phyloP scores from a whole-genome alignment of 2,113 vertebrate genomes.

The Sylvia atricapilla region DNA sequence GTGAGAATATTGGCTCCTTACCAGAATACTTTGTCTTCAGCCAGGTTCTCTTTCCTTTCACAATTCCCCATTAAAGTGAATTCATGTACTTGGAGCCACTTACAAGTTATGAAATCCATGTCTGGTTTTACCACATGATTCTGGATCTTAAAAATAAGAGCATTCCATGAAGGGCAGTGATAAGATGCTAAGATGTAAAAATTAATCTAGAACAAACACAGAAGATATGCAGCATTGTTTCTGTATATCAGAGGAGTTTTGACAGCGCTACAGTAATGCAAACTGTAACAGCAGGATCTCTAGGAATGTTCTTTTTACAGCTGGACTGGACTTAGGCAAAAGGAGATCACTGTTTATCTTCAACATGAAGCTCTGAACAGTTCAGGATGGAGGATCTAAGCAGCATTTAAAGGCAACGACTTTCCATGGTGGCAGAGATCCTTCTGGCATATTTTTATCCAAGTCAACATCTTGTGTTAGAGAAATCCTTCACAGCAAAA shows the following conservation, averaged over 20 bases:
- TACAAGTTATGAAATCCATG: neutral
- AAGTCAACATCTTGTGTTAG: neutral
- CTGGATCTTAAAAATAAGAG: neutral
- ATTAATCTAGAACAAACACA: neutral
- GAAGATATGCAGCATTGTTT: neutral
- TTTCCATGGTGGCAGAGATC: neutral
- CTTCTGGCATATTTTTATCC: neutral
- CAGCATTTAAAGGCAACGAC: neutral
- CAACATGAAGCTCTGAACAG: neutral
- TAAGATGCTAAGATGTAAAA: conserved; percentile 17
- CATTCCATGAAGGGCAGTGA: neutral
- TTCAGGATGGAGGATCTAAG: neutral
- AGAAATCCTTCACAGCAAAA: neutral
- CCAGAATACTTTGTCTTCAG: neutral
- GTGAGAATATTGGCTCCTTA: neutral
- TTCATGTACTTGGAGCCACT: neutral
- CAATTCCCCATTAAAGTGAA: neutral
- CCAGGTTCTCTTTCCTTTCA: neutral
- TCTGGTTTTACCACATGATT: neutral
- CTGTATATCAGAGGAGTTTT: neutral
- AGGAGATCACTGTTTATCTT: neutral
- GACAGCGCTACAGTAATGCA: neutral
- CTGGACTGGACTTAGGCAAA: neutral
- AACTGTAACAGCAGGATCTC: neutral
- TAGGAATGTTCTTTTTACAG: neutral